Conservation (phyloP, 2,797 vertebrate genomes). For the Rhabdomys pumilio region DNA sequence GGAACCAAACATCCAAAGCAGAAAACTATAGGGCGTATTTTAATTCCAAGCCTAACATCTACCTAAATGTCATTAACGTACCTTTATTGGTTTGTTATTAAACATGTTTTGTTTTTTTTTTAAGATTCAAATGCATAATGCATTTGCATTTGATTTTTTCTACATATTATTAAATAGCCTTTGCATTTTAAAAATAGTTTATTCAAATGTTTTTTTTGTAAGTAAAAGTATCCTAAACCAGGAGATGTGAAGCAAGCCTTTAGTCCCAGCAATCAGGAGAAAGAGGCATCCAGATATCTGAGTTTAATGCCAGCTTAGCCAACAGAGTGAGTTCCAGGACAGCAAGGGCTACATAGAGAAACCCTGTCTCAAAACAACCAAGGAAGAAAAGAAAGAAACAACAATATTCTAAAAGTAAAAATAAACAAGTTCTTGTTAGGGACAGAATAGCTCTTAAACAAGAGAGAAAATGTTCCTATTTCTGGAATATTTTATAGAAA, state of each 20-base stretch:
- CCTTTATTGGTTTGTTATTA: neutral
- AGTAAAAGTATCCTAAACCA: neutral
- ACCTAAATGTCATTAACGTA: neutral
- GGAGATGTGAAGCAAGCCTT: too few relatives aligned
- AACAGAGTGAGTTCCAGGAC: too few relatives aligned
- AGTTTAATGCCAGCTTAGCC: too few relatives aligned
- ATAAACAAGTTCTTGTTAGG: neutral
- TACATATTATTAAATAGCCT: neutral
- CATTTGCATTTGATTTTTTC: neutral
- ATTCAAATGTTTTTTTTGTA: neutral
- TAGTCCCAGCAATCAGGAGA: too few relatives aligned
- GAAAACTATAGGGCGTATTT: neutral
- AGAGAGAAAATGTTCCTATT: neutral
- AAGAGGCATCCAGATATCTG: too few relatives aligned
- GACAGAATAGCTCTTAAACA: neutral
- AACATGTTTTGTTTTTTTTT: neutral
- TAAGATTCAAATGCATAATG: neutral
- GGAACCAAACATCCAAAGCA: neutral
- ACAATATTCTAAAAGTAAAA: neutral
- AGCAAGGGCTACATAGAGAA: too few relatives aligned
- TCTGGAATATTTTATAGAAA: neutral
- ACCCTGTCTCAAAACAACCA: too few relatives aligned
- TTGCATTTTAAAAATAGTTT: neutral
- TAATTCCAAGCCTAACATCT: neutral
- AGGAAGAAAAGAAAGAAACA: too few relatives aligned